A percentile compares a stretch with the other conserved stretches of the same genome.
Conservation (phyloP, 1,140 invertebrate genomes). For the Mesaphorura yosii region DNA sequence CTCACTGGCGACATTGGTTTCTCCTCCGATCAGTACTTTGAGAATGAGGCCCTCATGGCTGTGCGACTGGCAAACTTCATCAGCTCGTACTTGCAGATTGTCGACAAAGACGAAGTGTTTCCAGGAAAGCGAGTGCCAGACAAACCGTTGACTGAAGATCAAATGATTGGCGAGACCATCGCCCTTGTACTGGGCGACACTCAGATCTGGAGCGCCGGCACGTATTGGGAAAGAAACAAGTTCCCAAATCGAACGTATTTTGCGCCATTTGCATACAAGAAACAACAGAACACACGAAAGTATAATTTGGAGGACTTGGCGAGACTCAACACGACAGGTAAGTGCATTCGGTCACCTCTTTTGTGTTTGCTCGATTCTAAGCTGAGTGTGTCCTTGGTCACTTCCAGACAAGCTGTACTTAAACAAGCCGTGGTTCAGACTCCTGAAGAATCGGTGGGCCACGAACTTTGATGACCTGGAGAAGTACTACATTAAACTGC, state of each 20-base stretch:
- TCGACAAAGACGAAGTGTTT: conserved; percentile 87
- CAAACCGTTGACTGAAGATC: conserved; percentile 76
- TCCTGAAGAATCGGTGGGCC: conserved; percentile 81
- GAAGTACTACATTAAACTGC: conserved; percentile 84
- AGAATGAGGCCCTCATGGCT: conserved; percentile 91
- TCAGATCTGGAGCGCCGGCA: conserved; percentile 80
- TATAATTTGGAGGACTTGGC: conserved; percentile 80
- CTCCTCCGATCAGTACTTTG: conserved; percentile 76
- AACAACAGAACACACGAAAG: conserved; percentile 64
- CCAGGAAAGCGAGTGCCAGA: conserved; percentile 80
- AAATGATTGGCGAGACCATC: conserved; percentile 86
- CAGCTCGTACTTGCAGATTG: conserved; percentile 79
- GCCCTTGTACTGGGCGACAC: conserved; percentile 83
- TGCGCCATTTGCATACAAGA: conserved; percentile 87
- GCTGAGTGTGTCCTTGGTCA: conserved; percentile 16
- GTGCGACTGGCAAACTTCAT: conserved; percentile 87
- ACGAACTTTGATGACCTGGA: conserved; percentile 85
- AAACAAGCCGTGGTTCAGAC: conserved; percentile 72
- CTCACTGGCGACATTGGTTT: conserved; percentile 71
- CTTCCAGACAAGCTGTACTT: conserved; percentile 60
- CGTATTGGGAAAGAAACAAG: conserved; percentile 90
- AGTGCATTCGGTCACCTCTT: conserved; percentile 19
- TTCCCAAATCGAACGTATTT: conserved; percentile 86
- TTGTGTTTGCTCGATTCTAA: conserved; percentile 6
- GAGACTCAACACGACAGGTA: conserved; percentile 60